Evolutionary conservation across 2,888 invertebrate species (phyloP).

Genomic region (Girardia tigrina): DNA sequence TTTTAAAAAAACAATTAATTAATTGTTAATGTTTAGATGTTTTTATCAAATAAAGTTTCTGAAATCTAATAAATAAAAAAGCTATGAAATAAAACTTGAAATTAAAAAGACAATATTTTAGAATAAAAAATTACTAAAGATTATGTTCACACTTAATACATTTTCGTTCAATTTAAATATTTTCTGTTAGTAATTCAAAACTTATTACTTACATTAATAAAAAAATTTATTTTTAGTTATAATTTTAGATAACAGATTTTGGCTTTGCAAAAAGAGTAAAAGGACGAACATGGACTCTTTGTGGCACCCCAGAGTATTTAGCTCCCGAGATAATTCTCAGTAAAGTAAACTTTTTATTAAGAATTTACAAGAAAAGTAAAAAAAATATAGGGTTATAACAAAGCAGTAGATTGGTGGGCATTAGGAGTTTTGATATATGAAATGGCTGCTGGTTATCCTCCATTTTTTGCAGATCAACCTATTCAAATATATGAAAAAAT

Average conservation of each 20-base stretch:
- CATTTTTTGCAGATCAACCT: slow-evolving; percentile 98
- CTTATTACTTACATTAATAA: too few species aligned
- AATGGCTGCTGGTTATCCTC: slow-evolving; percentile 71
- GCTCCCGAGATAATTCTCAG: slow-evolving; percentile 58
- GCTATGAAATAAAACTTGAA: too few species aligned
- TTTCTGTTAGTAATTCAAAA: too few species aligned
- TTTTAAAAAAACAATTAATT: too few species aligned
- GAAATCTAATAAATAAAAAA: too few species aligned
- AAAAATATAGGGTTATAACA: slow-evolving; percentile 63
- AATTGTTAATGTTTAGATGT: too few species aligned
- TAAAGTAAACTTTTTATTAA: slow-evolving; percentile 49
- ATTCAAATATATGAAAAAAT: slow-evolving; percentile 99
- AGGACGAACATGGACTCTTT: slow-evolving; percentile 98
- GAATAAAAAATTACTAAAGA: too few species aligned
- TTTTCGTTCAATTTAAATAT: too few species aligned
- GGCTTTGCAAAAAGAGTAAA: slow-evolving; percentile 97
- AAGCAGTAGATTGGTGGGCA: slow-evolving; percentile 99
- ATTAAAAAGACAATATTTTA: too few species aligned
- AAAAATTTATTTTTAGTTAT: not conserved
- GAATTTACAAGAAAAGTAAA: not conserved
- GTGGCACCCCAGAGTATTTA: slow-evolving; percentile 83
- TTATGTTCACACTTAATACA: too few species aligned
- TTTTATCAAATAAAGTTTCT: too few species aligned
- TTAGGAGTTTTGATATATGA: slow-evolving; percentile 55
- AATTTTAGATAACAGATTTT: slow-evolving; percentile 79